These are phyloP conservation scores for Thalassarche chlororhynchos DNA, from an alignment of 2,113 vertebrate genomes.

Conservation along the genomic window DNA sequence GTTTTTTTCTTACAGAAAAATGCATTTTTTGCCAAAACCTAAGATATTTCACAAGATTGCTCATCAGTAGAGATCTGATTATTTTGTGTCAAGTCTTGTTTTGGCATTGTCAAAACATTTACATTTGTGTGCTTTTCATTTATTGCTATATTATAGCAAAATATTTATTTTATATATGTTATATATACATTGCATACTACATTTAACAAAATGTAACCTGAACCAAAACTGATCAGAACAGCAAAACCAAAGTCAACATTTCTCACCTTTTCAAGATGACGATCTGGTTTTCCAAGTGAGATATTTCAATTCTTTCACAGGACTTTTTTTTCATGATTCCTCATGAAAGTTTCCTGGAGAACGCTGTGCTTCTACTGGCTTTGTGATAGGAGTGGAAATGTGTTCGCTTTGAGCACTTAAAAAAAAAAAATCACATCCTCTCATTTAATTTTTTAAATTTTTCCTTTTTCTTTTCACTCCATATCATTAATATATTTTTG, in stretches of 20 bases:
- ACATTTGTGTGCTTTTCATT: background rate
- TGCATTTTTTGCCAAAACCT: background rate
- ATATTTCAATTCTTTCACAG: background rate
- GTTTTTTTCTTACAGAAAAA: background rate
- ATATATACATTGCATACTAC: background rate
- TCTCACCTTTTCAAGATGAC: background rate
- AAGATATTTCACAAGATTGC: background rate
- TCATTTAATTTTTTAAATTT: background rate
- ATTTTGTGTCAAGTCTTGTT: background rate
- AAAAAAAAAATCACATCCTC: background rate
- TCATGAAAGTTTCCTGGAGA: background rate
- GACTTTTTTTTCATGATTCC: background rate
- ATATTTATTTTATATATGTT: background rate
- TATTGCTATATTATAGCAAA: background rate
- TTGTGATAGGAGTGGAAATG: background rate
- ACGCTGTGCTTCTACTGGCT: background rate
- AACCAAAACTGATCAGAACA: background rate
- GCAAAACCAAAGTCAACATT: background rate
- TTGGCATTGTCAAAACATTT: background rate
- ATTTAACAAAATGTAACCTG: background rate
- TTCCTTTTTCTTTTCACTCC: constrained; percentile 17
- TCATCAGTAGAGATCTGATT: background rate
- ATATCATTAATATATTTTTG: constrained; percentile 2
- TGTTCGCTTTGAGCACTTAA: background rate
- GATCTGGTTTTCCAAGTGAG: background rate